Evolutionary conservation across 2,888 invertebrate genomes (phyloP), one percentile per base, ranked within the genome.

Genomic region (Trichogramma evanescens): DNA sequence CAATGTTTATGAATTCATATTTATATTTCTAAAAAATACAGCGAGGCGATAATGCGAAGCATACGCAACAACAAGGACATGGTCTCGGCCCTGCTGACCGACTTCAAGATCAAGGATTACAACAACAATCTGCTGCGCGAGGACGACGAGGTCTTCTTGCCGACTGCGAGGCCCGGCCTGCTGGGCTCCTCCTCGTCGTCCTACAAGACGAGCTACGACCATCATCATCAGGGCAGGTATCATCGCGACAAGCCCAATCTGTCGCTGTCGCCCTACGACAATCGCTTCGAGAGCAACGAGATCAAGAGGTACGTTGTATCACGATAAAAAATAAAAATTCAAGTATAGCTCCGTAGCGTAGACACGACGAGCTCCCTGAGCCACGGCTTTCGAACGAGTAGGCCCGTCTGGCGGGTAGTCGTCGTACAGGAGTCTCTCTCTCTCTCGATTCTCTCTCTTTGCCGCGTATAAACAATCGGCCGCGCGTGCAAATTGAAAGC

Each of bases 21-120:
- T 26, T 26, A 13, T 13, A 26, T 26, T 26, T 26, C 26, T 2
- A 26, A 26, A 26, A 26, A 42, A 5, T 65, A 26, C 73, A 88
- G 88, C 26, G 87, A 88, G 51, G 84, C 85, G n/a, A 88, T 88
- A 66, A 79, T 84, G 68, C 82, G 83, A 67, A 87, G 86, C 55
- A 86, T 88, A 59, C 79, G 87, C 55, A 78, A 85, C 9, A 85
- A 88, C 70, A 85, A 85, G 69, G 86, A 86, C 49, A 86, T 88
- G 8, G 86, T 88, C 61, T 82, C 84, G 0, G 86, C 88, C 0
- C 76, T 91, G 46, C 75, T 90, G 48, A 86, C 88, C 3, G 91
- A 91, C 75, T 88, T 84, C 72, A 84, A 84, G 66, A 83, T 85
- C 0, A 77, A 80, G 59, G 74, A 73, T 46, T 68, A 82, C 3